Evolutionary conservation across 1,140 invertebrate genomes (phyloP).

Genomic region (Meteorus sp.): DNA sequence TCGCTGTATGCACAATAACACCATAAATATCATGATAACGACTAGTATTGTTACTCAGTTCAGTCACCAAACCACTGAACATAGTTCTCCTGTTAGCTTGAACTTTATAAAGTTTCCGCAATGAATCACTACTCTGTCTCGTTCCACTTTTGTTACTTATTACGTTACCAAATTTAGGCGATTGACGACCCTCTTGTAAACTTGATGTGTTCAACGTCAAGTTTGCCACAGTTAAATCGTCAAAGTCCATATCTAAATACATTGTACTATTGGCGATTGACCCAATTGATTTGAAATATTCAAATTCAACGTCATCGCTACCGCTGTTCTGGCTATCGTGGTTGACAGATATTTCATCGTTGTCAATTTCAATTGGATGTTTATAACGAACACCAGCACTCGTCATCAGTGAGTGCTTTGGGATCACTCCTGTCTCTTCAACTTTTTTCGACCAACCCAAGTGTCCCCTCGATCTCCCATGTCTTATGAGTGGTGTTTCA

Average conservation of each 20-base stretch:
- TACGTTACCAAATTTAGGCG: conserved; percentile 4
- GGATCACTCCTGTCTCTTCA: conserved; percentile 10
- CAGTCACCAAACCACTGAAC: not conserved
- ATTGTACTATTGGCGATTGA: conserved; percentile 6
- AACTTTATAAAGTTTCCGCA: conserved; percentile 9
- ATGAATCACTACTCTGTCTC: not conserved
- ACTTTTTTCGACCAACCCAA: conserved; percentile 37
- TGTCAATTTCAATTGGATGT: not conserved
- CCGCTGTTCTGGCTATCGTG: too few relatives aligned
- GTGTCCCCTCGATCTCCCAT: conserved; percentile 47
- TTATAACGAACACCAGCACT: not conserved
- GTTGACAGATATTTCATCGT: not conserved
- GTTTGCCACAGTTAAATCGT: not conserved
- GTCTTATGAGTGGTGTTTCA: conserved; percentile 46
- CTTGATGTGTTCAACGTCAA: not conserved
- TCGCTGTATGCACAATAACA: conserved; percentile 3
- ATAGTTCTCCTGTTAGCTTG: not conserved
- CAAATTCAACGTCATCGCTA: not conserved
- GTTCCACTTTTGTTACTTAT: not conserved
- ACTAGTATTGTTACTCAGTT: conserved; percentile 3
- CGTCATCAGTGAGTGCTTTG: not conserved
- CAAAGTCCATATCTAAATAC: conserved; percentile 5
- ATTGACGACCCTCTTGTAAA: not conserved
- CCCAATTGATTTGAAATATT: conserved; percentile 5
- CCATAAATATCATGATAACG: conserved; percentile 9